phyloP scores from a whole-genome alignment of 2,888 invertebrate genomes.

The Argyra leucocephala region DNA sequence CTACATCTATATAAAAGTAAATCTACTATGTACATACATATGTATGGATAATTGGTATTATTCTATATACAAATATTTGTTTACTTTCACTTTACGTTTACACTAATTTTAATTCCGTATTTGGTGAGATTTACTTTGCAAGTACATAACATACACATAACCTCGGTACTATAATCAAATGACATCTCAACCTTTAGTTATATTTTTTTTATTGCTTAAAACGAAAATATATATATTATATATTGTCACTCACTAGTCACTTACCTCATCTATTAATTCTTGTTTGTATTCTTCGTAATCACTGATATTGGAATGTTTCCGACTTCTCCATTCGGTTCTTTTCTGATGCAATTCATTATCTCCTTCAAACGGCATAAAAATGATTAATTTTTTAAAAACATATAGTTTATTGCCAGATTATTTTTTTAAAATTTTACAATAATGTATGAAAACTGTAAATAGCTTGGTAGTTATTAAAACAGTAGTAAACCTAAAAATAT shows the following conservation, averaged over 20 bases:
- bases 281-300: constrained; percentile 38
- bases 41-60: no score
- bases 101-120: no score
- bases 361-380: constrained; percentile 22
- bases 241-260: constrained; percentile 16
- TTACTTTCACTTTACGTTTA: no score
- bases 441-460: no score
- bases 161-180: constrained; percentile 9
- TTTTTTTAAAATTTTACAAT: not conserved
- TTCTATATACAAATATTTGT: no score
- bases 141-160: constrained; percentile 15
- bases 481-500: no score
- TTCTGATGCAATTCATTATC: constrained; percentile 33
- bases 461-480: no score
- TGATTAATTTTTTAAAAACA: not conserved
- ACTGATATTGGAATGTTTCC: constrained; percentile 23
- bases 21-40: no score
- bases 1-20: not conserved
- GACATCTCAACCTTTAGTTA: constrained; percentile 9
- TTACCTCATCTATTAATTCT: constrained; percentile 42
- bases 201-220: not conserved
- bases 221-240: not conserved
- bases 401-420: no score
- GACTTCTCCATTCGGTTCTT: constrained; percentile 24
- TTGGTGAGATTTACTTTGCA: not conserved